These are phyloP conservation scores for Epinephelus moara DNA, from an alignment of 2,113 vertebrate genomes.

Conservation along the genomic window DNA sequence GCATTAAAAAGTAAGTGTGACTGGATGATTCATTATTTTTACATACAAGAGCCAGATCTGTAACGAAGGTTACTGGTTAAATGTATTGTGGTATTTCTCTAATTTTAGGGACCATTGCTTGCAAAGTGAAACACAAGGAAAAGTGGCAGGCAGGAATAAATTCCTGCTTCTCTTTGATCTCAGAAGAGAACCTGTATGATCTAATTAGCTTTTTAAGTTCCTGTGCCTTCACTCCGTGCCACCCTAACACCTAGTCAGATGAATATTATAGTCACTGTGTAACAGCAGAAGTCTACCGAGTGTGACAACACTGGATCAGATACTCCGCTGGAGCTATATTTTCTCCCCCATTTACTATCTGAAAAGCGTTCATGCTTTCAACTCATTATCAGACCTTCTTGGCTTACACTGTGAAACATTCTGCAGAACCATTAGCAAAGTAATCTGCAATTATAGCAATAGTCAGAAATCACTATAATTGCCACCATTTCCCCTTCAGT, in stretches of 20 bases:
- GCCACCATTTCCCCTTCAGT: constrained; percentile 62
- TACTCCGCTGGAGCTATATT: constrained; percentile 25
- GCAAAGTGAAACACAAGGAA: not conserved
- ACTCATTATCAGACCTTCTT: constrained; percentile 71
- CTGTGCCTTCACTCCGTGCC: constrained; percentile 1
- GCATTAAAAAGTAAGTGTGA: not conserved
- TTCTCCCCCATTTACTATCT: constrained; percentile 50
- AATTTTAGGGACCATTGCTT: not conserved
- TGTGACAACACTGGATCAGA: constrained; percentile 42
- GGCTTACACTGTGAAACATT: constrained; percentile 58
- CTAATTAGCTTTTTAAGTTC: constrained; percentile 24
- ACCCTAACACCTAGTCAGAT: constrained; percentile 3
- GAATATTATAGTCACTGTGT: constrained; percentile 16
- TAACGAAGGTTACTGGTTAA: not conserved
- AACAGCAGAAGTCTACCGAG: constrained; percentile 30
- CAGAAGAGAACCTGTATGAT: constrained; percentile 16
- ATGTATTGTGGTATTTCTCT: not conserved
- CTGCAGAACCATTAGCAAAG: constrained; percentile 68
- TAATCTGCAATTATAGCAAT: constrained; percentile 73
- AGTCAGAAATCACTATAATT: constrained; percentile 75
- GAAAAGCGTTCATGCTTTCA: constrained; percentile 61
- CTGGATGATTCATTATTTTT: constrained; percentile 4
- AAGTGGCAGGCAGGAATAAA: not conserved
- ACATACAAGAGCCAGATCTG: not conserved
- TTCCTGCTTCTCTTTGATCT: constrained; percentile 3